A percentile compares a stretch with the other conserved stretches of the same genome.
Evolutionary conservation across 37 sponge, comb jelly and placozoan genomes (phyloP).

Genomic region (Cladorhizidae sp.): DNA sequence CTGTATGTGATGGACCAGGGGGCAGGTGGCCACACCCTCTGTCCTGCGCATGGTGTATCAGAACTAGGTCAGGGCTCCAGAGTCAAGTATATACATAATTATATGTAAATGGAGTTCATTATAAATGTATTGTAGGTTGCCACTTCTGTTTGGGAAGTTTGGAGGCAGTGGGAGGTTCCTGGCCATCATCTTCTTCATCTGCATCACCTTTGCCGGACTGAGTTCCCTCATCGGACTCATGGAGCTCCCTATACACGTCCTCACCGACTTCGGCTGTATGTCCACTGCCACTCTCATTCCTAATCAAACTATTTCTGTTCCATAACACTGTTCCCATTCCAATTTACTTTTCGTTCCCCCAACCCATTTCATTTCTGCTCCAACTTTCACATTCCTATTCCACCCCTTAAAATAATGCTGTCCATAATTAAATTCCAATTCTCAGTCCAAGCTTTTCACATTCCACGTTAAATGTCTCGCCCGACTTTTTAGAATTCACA

Average conservation of each 20-base stretch:
- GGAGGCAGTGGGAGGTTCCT: conserved; percentile 65
- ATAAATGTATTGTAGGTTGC: conserved; percentile 72
- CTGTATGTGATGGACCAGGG: too few species aligned
- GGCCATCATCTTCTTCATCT: conserved; percentile 76
- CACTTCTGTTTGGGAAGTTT: conserved; percentile 65
- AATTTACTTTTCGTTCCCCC: background rate
- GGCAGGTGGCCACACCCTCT: too few species aligned
- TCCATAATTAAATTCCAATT: too few species aligned
- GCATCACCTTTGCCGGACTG: conserved; percentile 77
- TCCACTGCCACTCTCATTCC: background rate
- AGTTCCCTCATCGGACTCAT: conserved; percentile 80
- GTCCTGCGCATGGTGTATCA: too few species aligned
- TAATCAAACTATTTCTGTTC: too few species aligned
- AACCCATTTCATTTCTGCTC: background rate
- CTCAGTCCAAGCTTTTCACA: too few species aligned
- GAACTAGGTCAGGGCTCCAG: too few species aligned
- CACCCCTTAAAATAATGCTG: too few species aligned
- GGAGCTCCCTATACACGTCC: conserved; percentile 62
- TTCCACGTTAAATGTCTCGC: background rate
- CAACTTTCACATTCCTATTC: too few species aligned
- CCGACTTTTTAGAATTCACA: background rate
- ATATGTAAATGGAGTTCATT: too few species aligned
- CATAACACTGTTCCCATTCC: background rate
- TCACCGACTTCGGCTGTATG: conserved; percentile 80
- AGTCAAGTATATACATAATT: too few species aligned